These are phyloP conservation scores for Pantelozetes paolii DNA, from an alignment of 2,888 invertebrate species.

Conservation along the genomic window DNA sequence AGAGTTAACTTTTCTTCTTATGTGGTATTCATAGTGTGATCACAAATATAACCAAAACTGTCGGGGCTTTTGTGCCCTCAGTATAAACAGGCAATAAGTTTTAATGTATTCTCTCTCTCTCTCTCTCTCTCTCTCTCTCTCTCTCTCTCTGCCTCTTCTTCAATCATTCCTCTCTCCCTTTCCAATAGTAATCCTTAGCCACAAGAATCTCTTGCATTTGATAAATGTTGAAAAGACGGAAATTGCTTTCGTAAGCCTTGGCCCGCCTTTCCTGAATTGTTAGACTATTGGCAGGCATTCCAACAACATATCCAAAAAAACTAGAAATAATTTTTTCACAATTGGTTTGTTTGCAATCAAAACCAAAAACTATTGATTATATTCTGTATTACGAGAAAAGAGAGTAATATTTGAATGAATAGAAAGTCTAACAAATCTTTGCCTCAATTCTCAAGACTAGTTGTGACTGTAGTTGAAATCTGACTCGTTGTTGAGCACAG, in stretches of 20 bases:
- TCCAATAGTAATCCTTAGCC: neutral
- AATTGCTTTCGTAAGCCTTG: conserved; percentile 3
- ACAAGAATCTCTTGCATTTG: conserved; percentile 4
- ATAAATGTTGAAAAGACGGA: conserved; percentile 17
- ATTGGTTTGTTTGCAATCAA: neutral
- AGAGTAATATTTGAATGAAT: neutral
- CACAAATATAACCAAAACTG: neutral
- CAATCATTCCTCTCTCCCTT: neutral
- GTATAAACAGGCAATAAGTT: neutral
- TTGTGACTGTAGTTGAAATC: neutral
- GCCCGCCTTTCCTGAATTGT: conserved; percentile 22
- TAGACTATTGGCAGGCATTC: neutral
- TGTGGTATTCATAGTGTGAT: neutral
- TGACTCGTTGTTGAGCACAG: neutral
- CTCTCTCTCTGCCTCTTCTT: neutral
- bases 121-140: no score
- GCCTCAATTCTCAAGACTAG: neutral
- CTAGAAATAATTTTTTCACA: neutral
- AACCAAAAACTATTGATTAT: neutral
- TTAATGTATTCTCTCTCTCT: neutral
- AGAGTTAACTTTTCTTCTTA: neutral
- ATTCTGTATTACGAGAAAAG: neutral
- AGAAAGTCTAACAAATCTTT: neutral
- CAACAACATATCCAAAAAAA: neutral
- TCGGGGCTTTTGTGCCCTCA: neutral